phyloP scores from a whole-genome alignment of 2,888 invertebrate genomes.

The Sarcophaga subvicina region DNA sequence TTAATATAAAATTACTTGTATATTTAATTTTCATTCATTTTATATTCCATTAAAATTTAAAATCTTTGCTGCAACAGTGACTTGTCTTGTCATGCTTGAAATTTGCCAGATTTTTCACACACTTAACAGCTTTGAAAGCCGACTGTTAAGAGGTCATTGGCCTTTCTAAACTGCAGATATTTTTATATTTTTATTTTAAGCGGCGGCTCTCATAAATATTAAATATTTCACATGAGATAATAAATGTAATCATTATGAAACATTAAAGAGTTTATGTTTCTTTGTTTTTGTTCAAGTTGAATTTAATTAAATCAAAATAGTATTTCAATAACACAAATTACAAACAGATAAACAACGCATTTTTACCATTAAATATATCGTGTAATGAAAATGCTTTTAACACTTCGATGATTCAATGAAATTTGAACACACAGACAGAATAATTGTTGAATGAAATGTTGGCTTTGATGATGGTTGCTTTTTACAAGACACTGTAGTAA shows the following conservation, averaged over 20 bases:
- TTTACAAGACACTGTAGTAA: not conserved
- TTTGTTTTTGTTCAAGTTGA: not conserved
- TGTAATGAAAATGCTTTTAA: not conserved
- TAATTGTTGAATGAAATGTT: slow-evolving; percentile 1
- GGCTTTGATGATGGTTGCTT: not conserved
- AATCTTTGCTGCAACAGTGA: not conserved
- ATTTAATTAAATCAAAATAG: not conserved
- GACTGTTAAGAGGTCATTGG: not conserved
- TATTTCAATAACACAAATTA: slow-evolving; percentile 13
- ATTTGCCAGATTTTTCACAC: not conserved
- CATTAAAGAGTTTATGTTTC: not conserved
- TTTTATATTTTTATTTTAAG: not conserved
- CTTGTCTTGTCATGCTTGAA: not conserved
- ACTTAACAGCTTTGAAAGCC: not conserved
- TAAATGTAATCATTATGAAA: not conserved
- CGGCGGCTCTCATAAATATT: not conserved
- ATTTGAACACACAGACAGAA: slow-evolving; percentile 8
- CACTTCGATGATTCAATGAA: slow-evolving; percentile 28
- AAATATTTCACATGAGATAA: not conserved
- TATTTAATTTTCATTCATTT: not conserved
- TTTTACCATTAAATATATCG: not conserved
- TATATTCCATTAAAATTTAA: not conserved
- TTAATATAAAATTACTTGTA: not conserved
- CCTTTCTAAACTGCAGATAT: not conserved
- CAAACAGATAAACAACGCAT: slow-evolving; percentile 6